Evolutionary conservation across 2,888 invertebrate species (phyloP).

Genomic region (Itoplectis maculator): DNA sequence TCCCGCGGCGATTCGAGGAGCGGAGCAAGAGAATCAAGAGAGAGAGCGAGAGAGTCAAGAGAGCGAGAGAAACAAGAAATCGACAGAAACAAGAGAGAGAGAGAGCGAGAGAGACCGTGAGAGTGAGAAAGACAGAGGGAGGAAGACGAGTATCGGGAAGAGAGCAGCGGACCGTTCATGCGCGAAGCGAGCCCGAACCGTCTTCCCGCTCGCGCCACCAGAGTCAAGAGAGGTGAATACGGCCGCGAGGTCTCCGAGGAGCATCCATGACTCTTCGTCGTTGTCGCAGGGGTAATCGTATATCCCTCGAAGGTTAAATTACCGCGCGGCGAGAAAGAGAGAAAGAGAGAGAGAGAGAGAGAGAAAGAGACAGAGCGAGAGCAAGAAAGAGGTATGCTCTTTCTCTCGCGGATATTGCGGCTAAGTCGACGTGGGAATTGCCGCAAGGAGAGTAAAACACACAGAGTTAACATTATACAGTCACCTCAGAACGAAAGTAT

Average conservation of each 20-base stretch:
- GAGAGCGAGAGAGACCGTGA: no score
- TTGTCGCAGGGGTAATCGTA: slow-evolving; percentile 67
- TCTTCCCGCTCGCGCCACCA: background rate
- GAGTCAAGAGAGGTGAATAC: slow-evolving; percentile 16
- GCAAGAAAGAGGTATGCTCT: no score
- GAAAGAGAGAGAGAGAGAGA: no score
- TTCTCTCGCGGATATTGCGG: slow-evolving; percentile 61
- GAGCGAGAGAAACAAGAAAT: no score
- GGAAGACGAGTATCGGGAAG: slow-evolving; percentile 34
- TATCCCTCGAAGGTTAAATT: slow-evolving; percentile 69
- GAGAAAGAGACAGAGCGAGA: no score
- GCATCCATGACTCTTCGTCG: slow-evolving; percentile 53
- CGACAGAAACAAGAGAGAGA: background rate
- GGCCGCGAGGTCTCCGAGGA: background rate
- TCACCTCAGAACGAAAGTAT: slow-evolving; percentile 16
- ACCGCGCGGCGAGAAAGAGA: slow-evolving; percentile 53
- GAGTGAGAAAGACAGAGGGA: no score
- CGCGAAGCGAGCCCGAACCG: slow-evolving; percentile 53
- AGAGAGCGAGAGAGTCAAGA: slow-evolving; percentile 7
- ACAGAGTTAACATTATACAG: background rate
- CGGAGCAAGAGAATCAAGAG: slow-evolving; percentile 6
- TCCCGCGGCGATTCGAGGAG: background rate
- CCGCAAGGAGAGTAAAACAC: slow-evolving; percentile 5
- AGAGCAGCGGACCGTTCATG: slow-evolving; percentile 71
- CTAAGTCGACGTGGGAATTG: slow-evolving; percentile 70